These are phyloP conservation scores for Coleophora deauratella DNA, from an alignment of 2,888 invertebrate genomes.

Conservation along the genomic window DNA sequence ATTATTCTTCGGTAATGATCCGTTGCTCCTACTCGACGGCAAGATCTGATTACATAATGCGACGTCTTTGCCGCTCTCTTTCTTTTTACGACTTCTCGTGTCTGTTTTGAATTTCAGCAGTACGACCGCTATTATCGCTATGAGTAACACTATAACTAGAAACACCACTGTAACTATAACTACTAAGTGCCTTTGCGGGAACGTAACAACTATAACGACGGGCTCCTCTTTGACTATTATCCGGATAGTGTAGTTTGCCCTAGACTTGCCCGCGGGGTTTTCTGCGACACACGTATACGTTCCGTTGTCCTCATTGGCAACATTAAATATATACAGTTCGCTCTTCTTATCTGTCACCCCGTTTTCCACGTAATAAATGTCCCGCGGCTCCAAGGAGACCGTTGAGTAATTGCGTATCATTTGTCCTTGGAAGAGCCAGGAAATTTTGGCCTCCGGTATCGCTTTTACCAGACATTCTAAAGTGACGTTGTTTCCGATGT, in stretches of 20 bases:
- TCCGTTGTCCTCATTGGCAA: conserved; percentile 86
- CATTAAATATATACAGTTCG: conserved; percentile 85
- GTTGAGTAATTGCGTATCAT: conserved; percentile 83
- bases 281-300: conserved; percentile 90
- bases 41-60: conserved; percentile 74
- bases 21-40: conserved; percentile 55
- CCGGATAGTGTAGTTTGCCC: conserved; percentile 86
- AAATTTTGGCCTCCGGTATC: conserved; percentile 85
- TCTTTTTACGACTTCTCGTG: conserved; percentile 65
- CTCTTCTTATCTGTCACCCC: conserved; percentile 83
- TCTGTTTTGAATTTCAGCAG: conserved; percentile 72
- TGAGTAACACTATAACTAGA: conserved; percentile 76
- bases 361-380: conserved; percentile 82
- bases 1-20: conserved; percentile 71
- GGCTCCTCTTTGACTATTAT: conserved; percentile 84
- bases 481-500: conserved; percentile 87
- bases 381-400: conserved; percentile 77
- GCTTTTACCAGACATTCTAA: conserved; percentile 86
- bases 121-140: conserved; percentile 79
- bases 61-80: conserved; percentile 76
- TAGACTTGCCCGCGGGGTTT: conserved; percentile 86
- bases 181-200: conserved; percentile 81
- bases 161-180: conserved; percentile 79
- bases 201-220: conserved; percentile 78
- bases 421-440: conserved; percentile 89